Base-by-base conservation (phyloP, 2,113 vertebrate genomes). In the Cololabis saira region DNA sequence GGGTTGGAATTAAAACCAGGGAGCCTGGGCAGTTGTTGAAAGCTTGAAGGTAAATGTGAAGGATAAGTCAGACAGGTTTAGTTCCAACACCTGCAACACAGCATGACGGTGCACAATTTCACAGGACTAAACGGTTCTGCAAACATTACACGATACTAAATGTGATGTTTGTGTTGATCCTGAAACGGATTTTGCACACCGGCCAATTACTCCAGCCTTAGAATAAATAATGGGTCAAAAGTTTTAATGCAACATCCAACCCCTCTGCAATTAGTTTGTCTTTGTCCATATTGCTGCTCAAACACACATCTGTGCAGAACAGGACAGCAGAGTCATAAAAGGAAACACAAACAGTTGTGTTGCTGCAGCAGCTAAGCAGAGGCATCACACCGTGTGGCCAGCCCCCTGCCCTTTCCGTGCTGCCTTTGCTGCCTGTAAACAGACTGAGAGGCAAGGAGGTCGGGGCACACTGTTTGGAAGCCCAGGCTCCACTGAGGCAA, bases 381-480 rank as follows among this genome's bases (percentile, higher is more conserved):
- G 78, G 57, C 79, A 49, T 65, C 16, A 71, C 83, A 81, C 78
- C 40, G 54, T 78, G 79, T 75, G 81, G 75, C 73, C 77, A 43
- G 62, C 67, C 82, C 68, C 74, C 65, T 85, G 85, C 86, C 86
- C 86, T 86, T 68, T 78, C 81, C 63, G 67, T 73, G 81, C 60
- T 86, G 84, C 83, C 75, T 85, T 43, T 63, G 76, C 76, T 78
- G 75, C 69, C 82, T 74, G 76, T 76, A 83, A 87, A 87, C 87
- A 89, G 72, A 81, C 79, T 45, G 89, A 79, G 79, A 82, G 76
- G 86, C 87, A 81, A 78, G 70, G 84, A 88, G 89, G 90, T 90
- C 76, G 76, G 67, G 78, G 80, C 83, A 72, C 67, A 50, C 78
- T 82, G 86, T 77, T 87, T 71, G 82, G 81, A 74, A 80, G 83